Evolutionary conservation across 2,888 invertebrate genomes (phyloP), one percentile per base, ranked within the genome.

Genomic region (Lasioglossum malachurum): DNA sequence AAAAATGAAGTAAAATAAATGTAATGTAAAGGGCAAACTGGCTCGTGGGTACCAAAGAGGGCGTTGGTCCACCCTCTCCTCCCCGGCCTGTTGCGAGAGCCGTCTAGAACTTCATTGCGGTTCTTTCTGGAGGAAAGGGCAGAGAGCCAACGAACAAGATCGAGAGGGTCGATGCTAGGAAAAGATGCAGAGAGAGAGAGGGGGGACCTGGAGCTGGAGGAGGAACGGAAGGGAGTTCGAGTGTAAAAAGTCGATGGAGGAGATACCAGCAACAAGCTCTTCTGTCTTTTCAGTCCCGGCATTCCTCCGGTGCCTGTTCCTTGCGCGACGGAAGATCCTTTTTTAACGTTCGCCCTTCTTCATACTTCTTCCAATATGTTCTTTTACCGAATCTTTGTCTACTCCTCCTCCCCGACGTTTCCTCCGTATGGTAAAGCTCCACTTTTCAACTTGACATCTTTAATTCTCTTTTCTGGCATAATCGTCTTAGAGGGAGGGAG

Each of bases 361-460:
- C 89, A 90, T 93, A 83, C 91, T 86, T 89, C 90, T 92, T 92
- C 92, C 93, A 93, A 93, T 93, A 93, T 92, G 91, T 92, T 89
- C 91, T 76, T 81, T 80, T 31, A 83, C 79, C 83, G 80, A 87
- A 86, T 80, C 77, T 86, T 69, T 71, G 53, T 35, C 76, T 23
- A 46, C 46, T 49, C 4, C 49, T 53, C 41, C 38, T 71, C 49
- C 41, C 64, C 57, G 38, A 73, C 77, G 83, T 76, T 83, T 75
- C 73, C 80, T 85, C 87, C 84, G 85, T 84, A 83, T 82, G 75
- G 75, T 85, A 91, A 89, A 91, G 87, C 92, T 91, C 91, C 91
- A 93, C 93, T 93, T 94, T 93, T 93, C 92, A 92, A 93, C 93
- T 92, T 93, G 93, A 92, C 93, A 90, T 92, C 91, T 92, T 93